Base-by-base conservation (phyloP, 1,140 invertebrate genomes). In the Pachypsylla venusta region DNA sequence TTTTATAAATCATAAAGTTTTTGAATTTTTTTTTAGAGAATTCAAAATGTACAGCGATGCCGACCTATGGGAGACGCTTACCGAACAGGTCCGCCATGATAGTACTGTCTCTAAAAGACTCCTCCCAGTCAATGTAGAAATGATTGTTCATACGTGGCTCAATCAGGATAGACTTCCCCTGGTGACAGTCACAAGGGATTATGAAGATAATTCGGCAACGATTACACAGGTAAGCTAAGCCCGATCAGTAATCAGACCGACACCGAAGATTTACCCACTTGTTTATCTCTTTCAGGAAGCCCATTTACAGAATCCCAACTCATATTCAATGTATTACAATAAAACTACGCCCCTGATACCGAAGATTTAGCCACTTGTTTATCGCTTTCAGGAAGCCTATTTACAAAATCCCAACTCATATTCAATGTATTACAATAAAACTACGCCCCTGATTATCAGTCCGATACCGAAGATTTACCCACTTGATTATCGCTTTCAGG, bases 61-160 rank as follows among this genome's bases (percentile, higher is more conserved):
- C 61, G 86, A 94, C 66, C 77, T 95, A 22, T 95, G 89, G 85
- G 70, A 75, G 25, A 75, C 81, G 19, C 68, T 95, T 20, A 83
- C 84, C 3, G 73, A 79, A 39, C 82, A 86, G 58, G 83, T 81
- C 30, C 64, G 70, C 53, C 60, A 58, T 5, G 80, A 83, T 62
- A 70, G 73, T 1, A 79, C 73, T 13, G 69, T 89, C 14, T 70
- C 76, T 0, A 62, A 70, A 5, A 69, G 74, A n/a, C 67, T 82
- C 1, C 28, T 22, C 1, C 62, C 62, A 14, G 26, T 30, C 39
- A 77, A 77, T 16, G 73, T 89, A 1, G 79, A 79, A 61, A 75
- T 77, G 57, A 80, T 90, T 27, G 83, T 82, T 2, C 78, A 79
- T 10, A 82, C 85, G 2, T 95, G 91, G 90, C 83, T 87, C 14